A percentile compares a stretch with the other conserved stretches of the same genome.
Conservation (phyloP, 2,113 vertebrate species). For the Herpetotheres cachinnans region DNA sequence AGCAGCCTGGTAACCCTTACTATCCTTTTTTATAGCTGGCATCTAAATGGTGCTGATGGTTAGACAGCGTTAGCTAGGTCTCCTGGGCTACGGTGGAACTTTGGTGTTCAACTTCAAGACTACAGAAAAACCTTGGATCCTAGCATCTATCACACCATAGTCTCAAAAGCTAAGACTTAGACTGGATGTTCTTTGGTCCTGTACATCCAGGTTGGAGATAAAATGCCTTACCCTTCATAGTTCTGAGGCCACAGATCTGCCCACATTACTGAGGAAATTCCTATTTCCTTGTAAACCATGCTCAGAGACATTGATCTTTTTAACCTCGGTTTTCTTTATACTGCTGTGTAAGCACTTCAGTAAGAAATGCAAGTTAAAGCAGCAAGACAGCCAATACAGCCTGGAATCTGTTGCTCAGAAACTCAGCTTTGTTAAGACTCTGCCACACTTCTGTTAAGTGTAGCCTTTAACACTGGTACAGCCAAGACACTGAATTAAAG, state of each 20-base stretch:
- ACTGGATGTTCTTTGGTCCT: neutral
- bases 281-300: neutral
- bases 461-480: neutral
- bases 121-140: neutral
- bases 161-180: neutral
- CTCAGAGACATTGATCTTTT: neutral
- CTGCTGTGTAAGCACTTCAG: neutral
- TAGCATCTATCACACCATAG: too few species aligned
- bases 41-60: too few species aligned
- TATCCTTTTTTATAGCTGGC: neutral
- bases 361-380: neutral
- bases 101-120: neutral
- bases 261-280: neutral
- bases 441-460: neutral
- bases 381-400: neutral
- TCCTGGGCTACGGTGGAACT: neutral
- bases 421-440: neutral
- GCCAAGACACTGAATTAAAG: neutral
- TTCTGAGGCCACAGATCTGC: neutral
- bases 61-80: neutral
- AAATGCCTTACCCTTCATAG: too few species aligned
- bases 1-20: neutral
- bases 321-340: neutral
- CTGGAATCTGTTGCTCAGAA: neutral
- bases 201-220: neutral